A percentile compares a stretch with the other conserved stretches of the same genome.
phyloP scores from a whole-genome alignment of 2,888 invertebrate species.

The Drosophila formosana region DNA sequence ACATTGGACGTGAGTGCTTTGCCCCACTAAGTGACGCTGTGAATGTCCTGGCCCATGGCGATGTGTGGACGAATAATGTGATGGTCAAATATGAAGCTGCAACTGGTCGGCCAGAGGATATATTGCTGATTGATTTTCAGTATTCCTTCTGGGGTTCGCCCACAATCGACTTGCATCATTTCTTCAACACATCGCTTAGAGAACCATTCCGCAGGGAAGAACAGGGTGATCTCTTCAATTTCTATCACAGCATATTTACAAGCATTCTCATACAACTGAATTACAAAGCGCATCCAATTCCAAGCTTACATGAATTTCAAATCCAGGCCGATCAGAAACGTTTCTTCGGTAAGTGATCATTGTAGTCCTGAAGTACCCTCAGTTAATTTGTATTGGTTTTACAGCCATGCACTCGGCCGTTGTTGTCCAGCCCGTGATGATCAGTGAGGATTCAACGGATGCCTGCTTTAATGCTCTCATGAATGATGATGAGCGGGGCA shows the following conservation, averaged over 20 bases:
- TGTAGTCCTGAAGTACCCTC: not conserved
- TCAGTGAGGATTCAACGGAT: constrained; percentile 81
- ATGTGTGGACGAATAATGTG: constrained; percentile 84
- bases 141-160: constrained; percentile 84
- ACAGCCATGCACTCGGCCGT: constrained; percentile 80
- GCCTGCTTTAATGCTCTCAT: constrained; percentile 83
- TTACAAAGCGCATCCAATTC: constrained; percentile 76
- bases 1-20: constrained; percentile 80
- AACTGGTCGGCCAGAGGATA: constrained; percentile 74
- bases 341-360: constrained; percentile 76
- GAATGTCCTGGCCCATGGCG: constrained; percentile 83
- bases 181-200: constrained; percentile 83
- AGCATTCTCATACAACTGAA: constrained; percentile 70
- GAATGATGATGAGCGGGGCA: constrained; percentile 82
- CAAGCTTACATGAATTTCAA: constrained; percentile 79
- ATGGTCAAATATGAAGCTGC: constrained; percentile 82
- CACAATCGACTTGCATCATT: constrained; percentile 82
- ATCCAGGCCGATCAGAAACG: constrained; percentile 77
- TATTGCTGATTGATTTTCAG: constrained; percentile 83
- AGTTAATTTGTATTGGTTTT: not conserved
- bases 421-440: constrained; percentile 82
- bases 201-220: constrained; percentile 78
- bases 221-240: constrained; percentile 80
- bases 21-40: constrained; percentile 70
- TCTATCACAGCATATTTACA: constrained; percentile 77